Evolutionary conservation across 2,797 vertebrate species (phyloP).

Genomic region (Sebastes jordani): DNA sequence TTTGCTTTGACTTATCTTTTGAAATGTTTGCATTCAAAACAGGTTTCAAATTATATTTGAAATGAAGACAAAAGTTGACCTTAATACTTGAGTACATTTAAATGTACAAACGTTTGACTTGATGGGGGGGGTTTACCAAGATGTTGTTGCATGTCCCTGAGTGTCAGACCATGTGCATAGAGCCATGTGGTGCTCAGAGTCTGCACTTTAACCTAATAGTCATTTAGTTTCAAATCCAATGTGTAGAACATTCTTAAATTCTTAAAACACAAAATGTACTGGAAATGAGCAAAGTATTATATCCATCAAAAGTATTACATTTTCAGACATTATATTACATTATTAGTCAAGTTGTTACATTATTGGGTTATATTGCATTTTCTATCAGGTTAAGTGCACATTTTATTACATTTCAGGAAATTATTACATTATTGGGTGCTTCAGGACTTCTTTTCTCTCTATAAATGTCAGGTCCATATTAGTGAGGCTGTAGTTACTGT

Average conservation of each 20-base stretch:
- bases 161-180: neutral
- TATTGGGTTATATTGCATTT: neutral
- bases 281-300: neutral
- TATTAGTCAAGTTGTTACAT: neutral
- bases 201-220: neutral
- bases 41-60: neutral
- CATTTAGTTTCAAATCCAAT: neutral
- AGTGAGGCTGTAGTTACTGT: conserved; percentile 6
- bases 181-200: neutral
- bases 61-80: neutral
- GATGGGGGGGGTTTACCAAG: neutral
- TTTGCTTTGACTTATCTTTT: neutral
- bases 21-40: neutral
- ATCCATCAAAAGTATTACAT: neutral
- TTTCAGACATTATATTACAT: neutral
- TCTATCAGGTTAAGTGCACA: neutral
- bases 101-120: neutral
- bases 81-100: neutral
- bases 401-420: neutral
- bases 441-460: neutral
- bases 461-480: conserved; percentile 6
- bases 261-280: too few species aligned
- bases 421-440: neutral
- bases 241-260: too few species aligned
- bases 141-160: neutral